Evolutionary conservation across 2,888 invertebrate species (phyloP), one percentile per base, ranked within the genome.

Genomic region (Heliothis peltigera): DNA sequence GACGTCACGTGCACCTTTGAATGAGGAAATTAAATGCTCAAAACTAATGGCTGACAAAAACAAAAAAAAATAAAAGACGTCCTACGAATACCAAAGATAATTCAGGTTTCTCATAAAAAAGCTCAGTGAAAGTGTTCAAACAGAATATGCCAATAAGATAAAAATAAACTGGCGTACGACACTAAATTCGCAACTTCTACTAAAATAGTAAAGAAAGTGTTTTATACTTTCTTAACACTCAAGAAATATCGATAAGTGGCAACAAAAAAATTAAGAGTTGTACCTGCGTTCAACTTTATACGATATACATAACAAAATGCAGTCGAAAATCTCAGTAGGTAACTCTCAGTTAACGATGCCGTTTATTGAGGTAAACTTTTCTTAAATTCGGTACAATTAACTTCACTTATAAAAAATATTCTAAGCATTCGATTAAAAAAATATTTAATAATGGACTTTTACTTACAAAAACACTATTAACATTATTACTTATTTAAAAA

Each of bases 121-220:
- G 35, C 55, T 39, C 32, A 71, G 80, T 63, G 81, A 81, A 82
- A 82, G 76, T 59, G 60, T 60, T 21, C 35, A 60, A 59, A 72
- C 63, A 54, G 55, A 35, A 64, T 63, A 68, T 55, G 17, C 55
- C 51, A 63, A 73, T 60, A 69, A 64, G 49, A 73, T 53, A 58
- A 64, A 49, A 46, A 57, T 69, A 64, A 66, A 49, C 46, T 52
- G 66, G 59, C n/a, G n/a, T n/a, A 63, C 60, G 52, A 39, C 44
- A 66, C 55, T 48, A 32, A 39, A 39, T 39, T 39, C 15, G n/a
- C 39, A 39, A 52, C 39, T 48, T 43, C 18, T 2, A 18, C 47
- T 28, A 44, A 44, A 59, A 59, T 42, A 64, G 62, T 64, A 54
- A 77, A 63, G 70, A 80, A 79, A 75, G 65, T 64, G 63, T 64